Conservation (phyloP, 2,797 vertebrate species). For the Lepidocolaptes lacrymiger region DNA sequence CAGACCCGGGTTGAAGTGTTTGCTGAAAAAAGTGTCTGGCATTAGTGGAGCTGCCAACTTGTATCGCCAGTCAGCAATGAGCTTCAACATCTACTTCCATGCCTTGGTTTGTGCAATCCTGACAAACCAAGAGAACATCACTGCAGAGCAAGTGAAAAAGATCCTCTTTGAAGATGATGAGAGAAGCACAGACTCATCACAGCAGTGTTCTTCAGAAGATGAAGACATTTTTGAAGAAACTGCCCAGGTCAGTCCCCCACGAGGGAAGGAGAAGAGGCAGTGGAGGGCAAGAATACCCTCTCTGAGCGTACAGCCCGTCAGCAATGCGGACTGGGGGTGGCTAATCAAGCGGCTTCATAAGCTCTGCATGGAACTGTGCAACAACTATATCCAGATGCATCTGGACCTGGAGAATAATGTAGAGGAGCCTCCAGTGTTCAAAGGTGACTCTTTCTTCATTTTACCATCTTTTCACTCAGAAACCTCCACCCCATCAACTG, state of each 20-base stretch:
- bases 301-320: conserved; percentile 87
- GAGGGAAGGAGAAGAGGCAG: conserved; percentile 87
- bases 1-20: conserved; percentile 93
- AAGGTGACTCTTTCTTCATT: conserved; percentile 84
- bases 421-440: conserved; percentile 83
- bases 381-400: conserved; percentile 96
- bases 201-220: conserved; percentile 93
- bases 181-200: conserved; percentile 92
- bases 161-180: conserved; percentile 93
- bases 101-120: conserved; percentile 89
- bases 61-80: conserved; percentile 96
- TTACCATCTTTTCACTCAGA: conserved; percentile 92
- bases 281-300: conserved; percentile 88
- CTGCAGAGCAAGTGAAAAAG: conserved; percentile 91
- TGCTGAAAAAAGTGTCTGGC: conserved; percentile 96
- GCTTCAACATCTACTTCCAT: conserved; percentile 97
- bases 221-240: conserved; percentile 99
- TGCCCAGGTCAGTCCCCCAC: conserved; percentile 93
- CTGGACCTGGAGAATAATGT: conserved; percentile 87
- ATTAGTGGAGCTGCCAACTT: conserved; percentile 94
- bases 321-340: conserved; percentile 94
- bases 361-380: conserved; percentile 93
- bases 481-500: conserved; percentile 85
- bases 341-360: conserved; percentile 92
- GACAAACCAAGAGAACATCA: conserved; percentile 90